These are phyloP conservation scores for Philereme transversata DNA, from an alignment of 2,888 invertebrate species.

Conservation along the genomic window DNA sequence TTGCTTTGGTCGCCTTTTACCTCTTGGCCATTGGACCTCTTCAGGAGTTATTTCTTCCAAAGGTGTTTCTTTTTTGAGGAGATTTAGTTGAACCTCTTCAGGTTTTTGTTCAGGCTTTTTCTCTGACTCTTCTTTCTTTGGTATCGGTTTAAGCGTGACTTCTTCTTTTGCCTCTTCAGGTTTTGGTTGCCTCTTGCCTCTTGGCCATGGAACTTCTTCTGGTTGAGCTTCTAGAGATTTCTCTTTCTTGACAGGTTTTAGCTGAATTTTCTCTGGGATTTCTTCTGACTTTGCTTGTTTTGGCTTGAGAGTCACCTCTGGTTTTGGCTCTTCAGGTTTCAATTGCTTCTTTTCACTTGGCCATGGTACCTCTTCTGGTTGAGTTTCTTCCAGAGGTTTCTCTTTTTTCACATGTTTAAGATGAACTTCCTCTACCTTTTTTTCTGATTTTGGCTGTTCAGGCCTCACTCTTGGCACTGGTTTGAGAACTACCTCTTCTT, in stretches of 20 bases:
- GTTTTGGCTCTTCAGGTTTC: constrained; percentile 43
- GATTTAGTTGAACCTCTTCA: no score
- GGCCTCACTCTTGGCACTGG: constrained; percentile 52
- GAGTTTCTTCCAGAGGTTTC: not conserved
- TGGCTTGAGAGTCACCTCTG: constrained; percentile 51
- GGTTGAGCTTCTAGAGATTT: constrained; percentile 57
- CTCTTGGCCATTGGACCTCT: no score
- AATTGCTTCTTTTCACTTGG: constrained; percentile 1
- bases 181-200: constrained; percentile 16
- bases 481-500: constrained; percentile 59
- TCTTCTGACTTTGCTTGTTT: constrained; percentile 45
- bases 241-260: constrained; percentile 42
- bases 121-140: constrained; percentile 35
- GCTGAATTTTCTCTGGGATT: constrained; percentile 45
- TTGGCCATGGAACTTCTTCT: no score
- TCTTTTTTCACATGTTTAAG: constrained; percentile 54
- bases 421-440: constrained; percentile 32
- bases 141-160: constrained; percentile 44
- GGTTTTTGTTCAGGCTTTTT: constrained; percentile 39
- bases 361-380: not conserved
- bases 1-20: no score
- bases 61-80: constrained; percentile 44
- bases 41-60: constrained; percentile 54
- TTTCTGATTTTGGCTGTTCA: not conserved
- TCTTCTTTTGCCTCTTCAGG: constrained; percentile 50